Evolutionary conservation across 2,888 invertebrate species (phyloP).

Genomic region (Hololepta plana): DNA sequence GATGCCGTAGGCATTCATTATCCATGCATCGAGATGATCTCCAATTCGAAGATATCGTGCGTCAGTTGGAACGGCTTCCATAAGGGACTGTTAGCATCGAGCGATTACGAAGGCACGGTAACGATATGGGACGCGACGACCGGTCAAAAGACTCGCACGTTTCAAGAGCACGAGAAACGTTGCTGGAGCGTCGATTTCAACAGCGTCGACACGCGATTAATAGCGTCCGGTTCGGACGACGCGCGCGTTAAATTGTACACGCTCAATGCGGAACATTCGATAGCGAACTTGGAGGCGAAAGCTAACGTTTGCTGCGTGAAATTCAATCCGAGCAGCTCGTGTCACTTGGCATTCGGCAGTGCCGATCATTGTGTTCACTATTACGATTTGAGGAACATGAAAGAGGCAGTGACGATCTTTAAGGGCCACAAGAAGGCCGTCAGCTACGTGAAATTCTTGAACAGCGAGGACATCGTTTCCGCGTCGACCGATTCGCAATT

Average conservation of each 20-base stretch:
- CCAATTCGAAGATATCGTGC: constrained; percentile 85
- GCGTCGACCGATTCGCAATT: constrained; percentile 84
- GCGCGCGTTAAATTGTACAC: constrained; percentile 87
- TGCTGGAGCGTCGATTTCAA: constrained; percentile 96
- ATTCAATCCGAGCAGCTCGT: constrained; percentile 68
- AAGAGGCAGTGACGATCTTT: constrained; percentile 64
- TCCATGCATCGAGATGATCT: constrained; percentile 80
- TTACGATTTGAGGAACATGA: constrained; percentile 69
- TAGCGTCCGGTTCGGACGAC: constrained; percentile 88
- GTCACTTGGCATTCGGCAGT: constrained; percentile 86
- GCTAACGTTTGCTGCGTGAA: constrained; percentile 94
- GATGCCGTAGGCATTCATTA: constrained; percentile 84
- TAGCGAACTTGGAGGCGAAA: constrained; percentile 78
- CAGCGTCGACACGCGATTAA: constrained; percentile 69
- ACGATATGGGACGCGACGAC: constrained; percentile 82
- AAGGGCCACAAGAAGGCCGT: constrained; percentile 87
- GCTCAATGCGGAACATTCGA: constrained; percentile 67
- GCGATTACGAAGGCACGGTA: constrained; percentile 89
- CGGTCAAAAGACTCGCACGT: constrained; percentile 53
- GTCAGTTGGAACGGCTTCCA: constrained; percentile 88
- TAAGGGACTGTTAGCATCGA: constrained; percentile 58
- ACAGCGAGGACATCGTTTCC: constrained; percentile 69
- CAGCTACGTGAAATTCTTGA: constrained; percentile 83
- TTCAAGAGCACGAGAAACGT: constrained; percentile 83
- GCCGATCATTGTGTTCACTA: constrained; percentile 95